Conservation (phyloP, 2,888 invertebrate species). For the Pseudococcus jackbeardsleyi region DNA sequence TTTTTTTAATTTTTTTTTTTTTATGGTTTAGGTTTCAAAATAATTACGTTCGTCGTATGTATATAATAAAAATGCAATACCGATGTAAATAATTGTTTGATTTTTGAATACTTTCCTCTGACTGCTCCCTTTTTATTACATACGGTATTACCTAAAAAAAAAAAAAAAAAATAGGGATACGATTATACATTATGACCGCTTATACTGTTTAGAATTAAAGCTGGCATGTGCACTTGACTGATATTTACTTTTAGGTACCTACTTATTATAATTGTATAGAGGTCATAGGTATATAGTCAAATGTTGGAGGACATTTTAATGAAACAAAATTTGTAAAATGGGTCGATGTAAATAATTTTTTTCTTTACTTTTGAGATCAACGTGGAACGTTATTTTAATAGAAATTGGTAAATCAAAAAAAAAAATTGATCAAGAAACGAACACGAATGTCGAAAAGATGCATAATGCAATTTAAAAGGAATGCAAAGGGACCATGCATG, state of each 20-base stretch:
- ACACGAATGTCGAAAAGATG: slow-evolving; percentile 16
- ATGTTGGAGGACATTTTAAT: background rate
- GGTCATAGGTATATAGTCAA: background rate
- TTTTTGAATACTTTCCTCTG: slow-evolving; percentile 36
- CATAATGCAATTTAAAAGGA: slow-evolving; percentile 32
- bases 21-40: background rate
- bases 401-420: slow-evolving; percentile 3
- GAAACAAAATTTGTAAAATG: background rate
- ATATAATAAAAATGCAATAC: background rate
- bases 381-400: background rate
- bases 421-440: background rate
- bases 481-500: slow-evolving; percentile 62
- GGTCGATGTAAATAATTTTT: slow-evolving; percentile 32
- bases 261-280: background rate
- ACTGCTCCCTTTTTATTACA: slow-evolving; percentile 50
- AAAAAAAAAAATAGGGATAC: too few species aligned
- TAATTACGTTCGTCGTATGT: background rate
- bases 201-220: slow-evolving; percentile 42
- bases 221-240: slow-evolving; percentile 33
- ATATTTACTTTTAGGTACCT: slow-evolving; percentile 13
- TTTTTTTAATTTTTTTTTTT: slow-evolving; percentile 6
- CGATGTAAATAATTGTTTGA: slow-evolving; percentile 25
- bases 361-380: background rate
- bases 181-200: background rate
- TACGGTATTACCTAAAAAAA: background rate